A percentile compares a stretch with the other conserved stretches of the same genome.
phyloP scores from a whole-genome alignment of 2,113 vertebrate species.

The Sclerurus mexicanus region DNA sequence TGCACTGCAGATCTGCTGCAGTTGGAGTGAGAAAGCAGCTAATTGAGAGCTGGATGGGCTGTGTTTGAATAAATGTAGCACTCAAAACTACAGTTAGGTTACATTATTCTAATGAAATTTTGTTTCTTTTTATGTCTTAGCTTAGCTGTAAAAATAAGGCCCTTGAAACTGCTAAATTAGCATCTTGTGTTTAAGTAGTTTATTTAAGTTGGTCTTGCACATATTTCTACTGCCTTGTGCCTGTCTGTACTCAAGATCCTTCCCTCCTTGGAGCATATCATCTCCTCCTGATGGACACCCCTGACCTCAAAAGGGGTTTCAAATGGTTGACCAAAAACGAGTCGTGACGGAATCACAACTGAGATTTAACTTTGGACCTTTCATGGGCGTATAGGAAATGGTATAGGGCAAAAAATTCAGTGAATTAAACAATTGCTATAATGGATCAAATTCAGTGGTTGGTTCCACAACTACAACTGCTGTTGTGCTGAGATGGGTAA shows the following conservation, averaged over 20 bases:
- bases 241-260: neutral
- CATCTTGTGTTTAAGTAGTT: neutral
- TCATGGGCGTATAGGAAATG: neutral
- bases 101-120: neutral
- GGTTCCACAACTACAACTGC: neutral
- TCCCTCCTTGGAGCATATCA: neutral
- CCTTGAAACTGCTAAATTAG: neutral
- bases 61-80: neutral
- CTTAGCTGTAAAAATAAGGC: neutral
- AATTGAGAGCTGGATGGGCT: neutral
- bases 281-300: neutral
- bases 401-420: neutral
- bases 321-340: neutral
- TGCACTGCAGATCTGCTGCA: neutral
- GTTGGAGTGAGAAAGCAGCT: neutral
- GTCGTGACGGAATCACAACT: neutral
- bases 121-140: neutral
- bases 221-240: neutral
- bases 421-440: neutral
- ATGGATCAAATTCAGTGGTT: neutral
- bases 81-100: neutral
- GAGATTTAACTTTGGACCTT: neutral
- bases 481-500: neutral
- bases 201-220: neutral
- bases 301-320: neutral